Conservation (phyloP, 1,140 invertebrate species). For the Drosophila sp. region DNA sequence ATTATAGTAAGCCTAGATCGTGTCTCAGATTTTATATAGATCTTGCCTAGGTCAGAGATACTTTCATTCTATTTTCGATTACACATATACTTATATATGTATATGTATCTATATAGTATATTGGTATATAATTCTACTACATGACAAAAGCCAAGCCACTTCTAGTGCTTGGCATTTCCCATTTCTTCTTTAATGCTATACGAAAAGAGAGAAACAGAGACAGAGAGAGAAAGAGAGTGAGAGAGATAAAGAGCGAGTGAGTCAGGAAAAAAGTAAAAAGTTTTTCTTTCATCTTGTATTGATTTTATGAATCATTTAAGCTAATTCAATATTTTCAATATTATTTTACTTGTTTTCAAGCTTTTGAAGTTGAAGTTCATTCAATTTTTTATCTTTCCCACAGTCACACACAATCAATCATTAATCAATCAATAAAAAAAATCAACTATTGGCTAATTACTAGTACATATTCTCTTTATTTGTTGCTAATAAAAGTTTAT, state of each 20-base stretch:
- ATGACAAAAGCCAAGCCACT: slow-evolving; percentile 62
- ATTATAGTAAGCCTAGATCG: neutral
- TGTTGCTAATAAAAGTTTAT: slow-evolving; percentile 30
- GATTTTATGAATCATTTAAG: neutral
- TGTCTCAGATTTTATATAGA: neutral
- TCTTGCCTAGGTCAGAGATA: neutral
- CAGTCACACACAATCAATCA: slow-evolving; percentile 12
- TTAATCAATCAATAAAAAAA: slow-evolving; percentile 9
- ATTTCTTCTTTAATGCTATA: slow-evolving; percentile 9
- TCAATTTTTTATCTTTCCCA: slow-evolving; percentile 18
- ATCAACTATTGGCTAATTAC: slow-evolving; percentile 29
- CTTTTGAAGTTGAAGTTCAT: slow-evolving; percentile 43
- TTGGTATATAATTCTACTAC: slow-evolving; percentile 64
- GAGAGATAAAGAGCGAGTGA: neutral
- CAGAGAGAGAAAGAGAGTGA: neutral
- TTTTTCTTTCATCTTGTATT: slow-evolving; percentile 21
- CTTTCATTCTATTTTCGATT: neutral
- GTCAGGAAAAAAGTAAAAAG: neutral
- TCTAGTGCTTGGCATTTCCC: slow-evolving; percentile 56
- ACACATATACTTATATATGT: neutral
- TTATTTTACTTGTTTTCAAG: slow-evolving; percentile 27
- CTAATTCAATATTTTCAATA: slow-evolving; percentile 31
- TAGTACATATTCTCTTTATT: neutral
- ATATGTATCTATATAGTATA: neutral
- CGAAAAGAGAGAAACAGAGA: neutral